These are phyloP conservation scores for Diorhabda sublineata DNA, from an alignment of 1,140 invertebrate species.

Conservation along the genomic window DNA sequence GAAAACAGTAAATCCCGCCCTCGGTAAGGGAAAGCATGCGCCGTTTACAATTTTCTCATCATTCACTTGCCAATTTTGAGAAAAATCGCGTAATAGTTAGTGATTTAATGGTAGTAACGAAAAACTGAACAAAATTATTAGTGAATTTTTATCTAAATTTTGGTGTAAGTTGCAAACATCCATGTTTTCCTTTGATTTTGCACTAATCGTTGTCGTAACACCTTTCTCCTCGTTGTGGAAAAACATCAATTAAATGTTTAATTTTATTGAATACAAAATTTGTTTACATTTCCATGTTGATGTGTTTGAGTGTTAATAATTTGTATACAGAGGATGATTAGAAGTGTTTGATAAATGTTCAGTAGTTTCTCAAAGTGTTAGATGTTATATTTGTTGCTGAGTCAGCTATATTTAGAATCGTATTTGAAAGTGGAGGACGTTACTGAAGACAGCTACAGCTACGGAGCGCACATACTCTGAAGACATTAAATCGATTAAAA, in stretches of 20 bases:
- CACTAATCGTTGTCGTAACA: conserved; percentile 41
- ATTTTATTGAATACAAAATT: conserved; percentile 13
- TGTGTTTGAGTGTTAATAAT: conserved; percentile 28
- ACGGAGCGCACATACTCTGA: conserved; percentile 21
- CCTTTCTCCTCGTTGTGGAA: conserved; percentile 30
- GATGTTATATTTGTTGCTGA: conserved; percentile 31
- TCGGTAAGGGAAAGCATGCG: conserved; percentile 23
- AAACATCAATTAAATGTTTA: conserved; percentile 14
- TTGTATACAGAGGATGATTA: conserved; percentile 19
- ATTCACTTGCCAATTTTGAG: conserved; percentile 8
- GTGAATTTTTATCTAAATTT: conserved; percentile 40
- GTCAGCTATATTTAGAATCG: conserved; percentile 13
- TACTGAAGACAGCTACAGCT: conserved; percentile 5
- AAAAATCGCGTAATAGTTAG: conserved; percentile 17
- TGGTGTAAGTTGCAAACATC: conserved; percentile 35
- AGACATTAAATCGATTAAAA: conserved; percentile 23
- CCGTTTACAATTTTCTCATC: conserved; percentile 11
- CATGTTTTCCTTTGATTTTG: conserved; percentile 36
- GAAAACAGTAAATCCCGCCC: conserved; percentile 20
- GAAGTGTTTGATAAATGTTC: conserved; percentile 29
- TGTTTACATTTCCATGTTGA: conserved; percentile 25
- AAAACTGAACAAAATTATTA: conserved; percentile 41
- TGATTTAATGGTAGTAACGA: conserved; percentile 25
- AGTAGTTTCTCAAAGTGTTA: conserved; percentile 30
- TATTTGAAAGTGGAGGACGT: conserved; percentile 11